Base-by-base conservation (phyloP, 2,888 invertebrate genomes). In the Anoncus sp. region DNA sequence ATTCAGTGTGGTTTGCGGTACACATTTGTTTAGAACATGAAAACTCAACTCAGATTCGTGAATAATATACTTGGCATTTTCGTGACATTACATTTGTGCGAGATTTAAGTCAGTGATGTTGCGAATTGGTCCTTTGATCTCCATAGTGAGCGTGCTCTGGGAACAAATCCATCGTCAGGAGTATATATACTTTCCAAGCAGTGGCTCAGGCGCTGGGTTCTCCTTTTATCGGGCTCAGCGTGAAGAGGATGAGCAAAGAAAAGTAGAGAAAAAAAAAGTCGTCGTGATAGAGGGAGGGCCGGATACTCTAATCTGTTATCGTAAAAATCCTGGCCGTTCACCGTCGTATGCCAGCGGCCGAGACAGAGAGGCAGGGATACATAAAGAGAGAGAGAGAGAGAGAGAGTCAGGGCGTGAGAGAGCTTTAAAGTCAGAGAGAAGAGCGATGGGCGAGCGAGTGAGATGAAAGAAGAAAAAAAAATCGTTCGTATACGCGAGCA, bases 261-360 rank as follows among this genome's bases (percentile, higher is more conserved):
- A 53, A 69, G 63, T 57, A 20, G 27, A 65, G 60, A 63, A 59
- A 71, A 47, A 70, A 75, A 66, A 77, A 63, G 12, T n/a, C 40
- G 35, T 40, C 59, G 60, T 45, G 60, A 70, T 76, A 69, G 59
- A 49, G 72, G 38, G 69, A 65, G 72, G n/a, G 72, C 40, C 66
- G 83, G 83, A 86, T 87, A 85, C 85, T 86, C 82, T 87, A 87
- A 88, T 88, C 87, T 87, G 88, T 87, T 87, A 88, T 88, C 86
- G 84, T 85, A 85, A 87, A 87, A 88, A 88, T 87, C 84, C 84
- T 80, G 85, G 82, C 81, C 81, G 82, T 81, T 86, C 84, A 79
- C 83, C 81, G 82, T 78, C 82, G 81, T 81, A 82, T 60, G 70
- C 77, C 63, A 72, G 81, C 80, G 75, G 84, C 78, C 79, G 72